Percentiles rank a stretch among this genome's conserved stretches.
Conservation (phyloP, 2,888 invertebrate species). For the Ophraella communa region DNA sequence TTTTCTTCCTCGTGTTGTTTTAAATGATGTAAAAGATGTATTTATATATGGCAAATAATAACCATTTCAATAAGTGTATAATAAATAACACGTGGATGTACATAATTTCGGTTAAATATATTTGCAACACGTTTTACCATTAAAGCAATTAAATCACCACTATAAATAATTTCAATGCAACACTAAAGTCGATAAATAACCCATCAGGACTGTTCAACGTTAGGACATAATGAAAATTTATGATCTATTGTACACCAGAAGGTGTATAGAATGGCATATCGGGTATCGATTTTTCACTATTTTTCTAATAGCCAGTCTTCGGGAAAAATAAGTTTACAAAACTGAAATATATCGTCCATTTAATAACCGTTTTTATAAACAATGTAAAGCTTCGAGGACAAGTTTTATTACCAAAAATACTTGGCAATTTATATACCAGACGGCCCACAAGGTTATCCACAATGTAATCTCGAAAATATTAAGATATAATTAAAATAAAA, state of each 20-base stretch:
- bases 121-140: constrained; percentile 30
- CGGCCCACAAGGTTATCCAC: too few relatives aligned
- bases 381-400: not conserved
- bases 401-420: too few relatives aligned
- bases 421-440: too few relatives aligned
- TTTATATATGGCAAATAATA: not conserved
- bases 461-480: too few relatives aligned
- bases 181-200: constrained; percentile 34
- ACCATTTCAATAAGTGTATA: not conserved
- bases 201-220: constrained; percentile 29
- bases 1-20: too few relatives aligned
- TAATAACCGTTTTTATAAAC: not conserved
- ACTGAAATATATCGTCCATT: constrained; percentile 1
- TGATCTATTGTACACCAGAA: constrained; percentile 25
- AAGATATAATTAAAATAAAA: too few relatives aligned
- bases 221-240: constrained; percentile 30
- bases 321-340: constrained; percentile 12
- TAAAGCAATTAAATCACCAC: constrained; percentile 32
- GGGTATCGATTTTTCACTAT: constrained; percentile 18
- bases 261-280: constrained; percentile 22
- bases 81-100: constrained; percentile 3
- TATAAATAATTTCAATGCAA: constrained; percentile 33
- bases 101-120: constrained; percentile 28
- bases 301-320: not conserved
- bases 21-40: too few relatives aligned